Evolutionary conservation across 2,113 vertebrate genomes (phyloP).

Genomic region (Rhynchopsitta pachyrhyncha): DNA sequence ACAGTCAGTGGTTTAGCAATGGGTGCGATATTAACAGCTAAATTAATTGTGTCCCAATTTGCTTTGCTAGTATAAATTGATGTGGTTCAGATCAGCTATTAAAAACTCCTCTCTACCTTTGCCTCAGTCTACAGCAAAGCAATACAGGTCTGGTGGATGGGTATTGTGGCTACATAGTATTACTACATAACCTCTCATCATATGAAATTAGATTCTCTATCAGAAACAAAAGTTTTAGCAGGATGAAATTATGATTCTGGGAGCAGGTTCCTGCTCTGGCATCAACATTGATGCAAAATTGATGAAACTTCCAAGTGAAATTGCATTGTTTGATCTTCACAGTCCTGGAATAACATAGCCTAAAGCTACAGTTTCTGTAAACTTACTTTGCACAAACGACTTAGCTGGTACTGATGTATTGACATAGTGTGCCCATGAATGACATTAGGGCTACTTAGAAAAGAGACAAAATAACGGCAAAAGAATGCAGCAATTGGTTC

Average conservation of each 20-base stretch:
- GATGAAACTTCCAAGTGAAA: constrained; percentile 85
- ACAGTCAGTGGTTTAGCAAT: no score
- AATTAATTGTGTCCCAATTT: no score
- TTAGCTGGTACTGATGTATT: constrained; percentile 77
- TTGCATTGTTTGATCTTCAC: constrained; percentile 88
- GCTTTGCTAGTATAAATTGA: constrained; percentile 83
- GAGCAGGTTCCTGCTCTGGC: constrained; percentile 72
- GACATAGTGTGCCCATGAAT: constrained; percentile 82
- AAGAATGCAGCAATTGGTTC: constrained; percentile 82
- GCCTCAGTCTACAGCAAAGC: constrained; percentile 51
- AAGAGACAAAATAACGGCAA: constrained; percentile 83
- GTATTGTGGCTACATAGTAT: constrained; percentile 37
- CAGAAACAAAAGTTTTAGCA: constrained; percentile 77
- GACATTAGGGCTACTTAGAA: constrained; percentile 85
- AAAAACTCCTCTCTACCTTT: constrained; percentile 60
- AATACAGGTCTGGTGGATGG: neutral
- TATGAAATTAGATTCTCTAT: constrained; percentile 76
- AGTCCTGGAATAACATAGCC: constrained; percentile 84
- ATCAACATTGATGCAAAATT: constrained; percentile 88
- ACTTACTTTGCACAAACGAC: constrained; percentile 84
- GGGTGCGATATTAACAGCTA: no score
- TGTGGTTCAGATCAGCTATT: constrained; percentile 72
- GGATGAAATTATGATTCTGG: constrained; percentile 81
- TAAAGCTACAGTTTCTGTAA: constrained; percentile 86
- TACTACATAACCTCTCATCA: constrained; percentile 66